Conservation (phyloP, 2,888 invertebrate genomes). For the Bellardia bayeri region DNA sequence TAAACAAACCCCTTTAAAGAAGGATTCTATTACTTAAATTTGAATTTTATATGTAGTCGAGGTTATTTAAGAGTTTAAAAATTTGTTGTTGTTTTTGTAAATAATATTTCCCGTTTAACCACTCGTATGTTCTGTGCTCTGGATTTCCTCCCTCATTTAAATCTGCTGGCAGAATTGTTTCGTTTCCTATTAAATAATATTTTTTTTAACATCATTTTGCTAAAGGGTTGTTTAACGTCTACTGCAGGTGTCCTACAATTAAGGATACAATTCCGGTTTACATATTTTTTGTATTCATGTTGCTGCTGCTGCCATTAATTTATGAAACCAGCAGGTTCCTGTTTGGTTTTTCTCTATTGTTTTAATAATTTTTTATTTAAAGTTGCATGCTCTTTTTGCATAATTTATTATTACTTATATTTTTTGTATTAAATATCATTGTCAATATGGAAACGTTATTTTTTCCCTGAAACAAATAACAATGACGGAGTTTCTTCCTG, state of each 20-base stretch:
- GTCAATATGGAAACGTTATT: conserved; percentile 45
- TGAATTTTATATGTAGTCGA: background rate
- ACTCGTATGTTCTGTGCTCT: background rate
- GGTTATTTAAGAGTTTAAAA: conserved; percentile 13
- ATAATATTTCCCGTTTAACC: conserved; percentile 33
- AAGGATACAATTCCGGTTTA: conserved; percentile 68
- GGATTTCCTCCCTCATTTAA: conserved; percentile 54
- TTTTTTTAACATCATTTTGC: conserved; percentile 40
- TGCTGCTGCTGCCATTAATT: conserved; percentile 50
- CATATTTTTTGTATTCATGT: conserved; percentile 3
- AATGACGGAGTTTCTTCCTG: conserved; percentile 68
- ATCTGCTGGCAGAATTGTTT: conserved; percentile 64
- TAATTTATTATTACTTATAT: conserved; percentile 47
- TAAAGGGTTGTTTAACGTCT: conserved; percentile 66
- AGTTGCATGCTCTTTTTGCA: conserved; percentile 48
- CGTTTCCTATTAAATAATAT: conserved; percentile 52
- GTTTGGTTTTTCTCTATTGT: conserved; percentile 48
- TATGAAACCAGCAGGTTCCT: conserved; percentile 69
- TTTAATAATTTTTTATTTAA: conserved; percentile 26
- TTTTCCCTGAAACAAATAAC: conserved; percentile 36
- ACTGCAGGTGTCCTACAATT: conserved; percentile 69
- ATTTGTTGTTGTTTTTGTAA: conserved; percentile 10
- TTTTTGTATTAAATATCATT: conserved; percentile 57
- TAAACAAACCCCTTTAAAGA: conserved; percentile 7
- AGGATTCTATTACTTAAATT: conserved; percentile 25